phyloP scores from a whole-genome alignment of 2,113 vertebrate genomes.

The Accipiter virgatus region DNA sequence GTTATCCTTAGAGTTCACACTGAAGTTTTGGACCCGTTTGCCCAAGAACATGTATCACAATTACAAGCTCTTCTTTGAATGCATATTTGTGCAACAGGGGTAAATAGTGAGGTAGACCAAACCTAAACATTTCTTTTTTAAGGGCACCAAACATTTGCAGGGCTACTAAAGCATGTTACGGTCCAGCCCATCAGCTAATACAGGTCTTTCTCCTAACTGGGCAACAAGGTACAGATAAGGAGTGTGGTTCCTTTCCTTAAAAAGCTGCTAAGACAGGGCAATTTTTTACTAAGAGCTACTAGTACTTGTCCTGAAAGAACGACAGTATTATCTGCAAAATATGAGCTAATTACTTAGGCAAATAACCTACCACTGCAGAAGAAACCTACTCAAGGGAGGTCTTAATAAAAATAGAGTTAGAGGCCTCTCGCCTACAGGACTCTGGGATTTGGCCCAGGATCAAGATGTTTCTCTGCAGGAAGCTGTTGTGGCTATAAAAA shows the following conservation, averaged over 20 bases:
- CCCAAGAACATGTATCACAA: neutral
- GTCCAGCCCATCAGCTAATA: neutral
- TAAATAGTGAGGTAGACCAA: neutral
- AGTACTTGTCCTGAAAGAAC: neutral
- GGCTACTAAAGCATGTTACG: rapidly evolving
- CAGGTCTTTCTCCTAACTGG: neutral
- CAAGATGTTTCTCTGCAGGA: constrained; percentile 1
- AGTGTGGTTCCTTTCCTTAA: neutral
- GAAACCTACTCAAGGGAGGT: neutral
- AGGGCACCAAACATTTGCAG: too few relatives aligned
- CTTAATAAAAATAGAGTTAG: neutral
- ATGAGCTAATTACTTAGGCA: neutral
- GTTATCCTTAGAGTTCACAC: neutral
- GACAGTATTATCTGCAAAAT: neutral
- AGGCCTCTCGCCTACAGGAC: neutral
- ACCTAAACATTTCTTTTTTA: neutral
- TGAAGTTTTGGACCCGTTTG: neutral
- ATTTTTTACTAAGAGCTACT: neutral
- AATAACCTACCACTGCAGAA: neutral
- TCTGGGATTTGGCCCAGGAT: neutral
- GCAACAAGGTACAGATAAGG: neutral
- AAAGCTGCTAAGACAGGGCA: neutral
- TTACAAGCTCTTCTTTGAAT: neutral
- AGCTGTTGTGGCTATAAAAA: constrained; percentile 7
- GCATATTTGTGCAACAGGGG: neutral